Percentiles rank a stretch among this genome's conserved stretches.
phyloP scores from a whole-genome alignment of 2,797 vertebrate genomes.

The Strix occidentalis region DNA sequence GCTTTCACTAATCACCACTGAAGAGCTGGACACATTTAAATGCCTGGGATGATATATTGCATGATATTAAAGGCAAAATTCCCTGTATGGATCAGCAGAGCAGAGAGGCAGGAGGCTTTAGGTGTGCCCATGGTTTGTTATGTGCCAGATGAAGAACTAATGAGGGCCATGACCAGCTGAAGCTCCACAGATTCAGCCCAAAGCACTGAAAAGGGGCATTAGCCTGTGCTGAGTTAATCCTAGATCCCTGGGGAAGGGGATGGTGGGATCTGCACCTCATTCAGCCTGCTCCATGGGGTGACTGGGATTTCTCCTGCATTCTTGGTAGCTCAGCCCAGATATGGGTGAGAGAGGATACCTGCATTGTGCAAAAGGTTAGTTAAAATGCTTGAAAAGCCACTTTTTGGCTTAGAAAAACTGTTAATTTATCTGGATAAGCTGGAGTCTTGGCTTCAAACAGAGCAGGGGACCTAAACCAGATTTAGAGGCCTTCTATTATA shows the following conservation, averaged over 20 bases:
- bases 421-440: background rate
- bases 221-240: background rate
- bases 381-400: background rate
- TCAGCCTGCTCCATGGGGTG: accelerated
- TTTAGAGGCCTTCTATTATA: background rate
- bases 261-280: background rate
- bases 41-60: accelerated
- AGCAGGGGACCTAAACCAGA: background rate
- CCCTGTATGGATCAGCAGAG: background rate
- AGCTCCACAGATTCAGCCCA: background rate
- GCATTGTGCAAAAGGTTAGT: background rate
- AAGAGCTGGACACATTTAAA: background rate
- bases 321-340: background rate
- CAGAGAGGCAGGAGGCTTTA: background rate
- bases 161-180: background rate
- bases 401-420: background rate
- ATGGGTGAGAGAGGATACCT: background rate
- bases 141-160: background rate
- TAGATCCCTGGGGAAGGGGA: too few species aligned
- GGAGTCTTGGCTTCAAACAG: background rate
- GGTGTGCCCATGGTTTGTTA: background rate
- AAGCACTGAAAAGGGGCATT: background rate
- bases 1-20: background rate
- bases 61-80: accelerated
- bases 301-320: background rate